Conservation (phyloP, 2,113 vertebrate genomes). For the Mohoua ochrocephala region DNA sequence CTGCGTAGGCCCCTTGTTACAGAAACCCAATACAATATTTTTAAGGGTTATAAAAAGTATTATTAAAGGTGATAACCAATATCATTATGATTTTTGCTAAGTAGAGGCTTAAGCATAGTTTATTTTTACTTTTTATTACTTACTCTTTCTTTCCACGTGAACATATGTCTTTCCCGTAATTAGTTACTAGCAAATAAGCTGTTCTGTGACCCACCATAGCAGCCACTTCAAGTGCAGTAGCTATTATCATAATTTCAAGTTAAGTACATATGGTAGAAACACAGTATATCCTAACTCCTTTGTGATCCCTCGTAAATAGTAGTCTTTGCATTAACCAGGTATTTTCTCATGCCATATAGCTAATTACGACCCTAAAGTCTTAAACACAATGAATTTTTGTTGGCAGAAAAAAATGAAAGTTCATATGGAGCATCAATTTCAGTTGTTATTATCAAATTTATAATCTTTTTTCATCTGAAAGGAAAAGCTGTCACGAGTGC, state of each 20-base stretch:
- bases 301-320: background rate
- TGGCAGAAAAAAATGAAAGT: background rate
- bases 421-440: background rate
- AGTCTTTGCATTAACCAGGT: background rate
- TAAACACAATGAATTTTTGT: background rate
- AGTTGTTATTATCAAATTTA: background rate
- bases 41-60: background rate
- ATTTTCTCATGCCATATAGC: background rate
- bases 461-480: background rate
- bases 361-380: background rate
- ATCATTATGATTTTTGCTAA: background rate
- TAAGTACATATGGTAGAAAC: background rate
- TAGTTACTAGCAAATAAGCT: background rate
- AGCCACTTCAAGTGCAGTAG: background rate
- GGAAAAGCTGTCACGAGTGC: background rate
- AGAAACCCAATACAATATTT: background rate
- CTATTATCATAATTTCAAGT: background rate
- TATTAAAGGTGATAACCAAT: background rate
- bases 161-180: background rate
- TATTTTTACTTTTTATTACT: background rate
- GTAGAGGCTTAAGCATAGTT: background rate
- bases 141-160: background rate
- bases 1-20: accelerated
- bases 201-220: background rate
- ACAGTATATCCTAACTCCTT: background rate